Evolutionary conservation across 2,797 vertebrate genomes (phyloP).

Genomic region (Chloroceryle inda): DNA sequence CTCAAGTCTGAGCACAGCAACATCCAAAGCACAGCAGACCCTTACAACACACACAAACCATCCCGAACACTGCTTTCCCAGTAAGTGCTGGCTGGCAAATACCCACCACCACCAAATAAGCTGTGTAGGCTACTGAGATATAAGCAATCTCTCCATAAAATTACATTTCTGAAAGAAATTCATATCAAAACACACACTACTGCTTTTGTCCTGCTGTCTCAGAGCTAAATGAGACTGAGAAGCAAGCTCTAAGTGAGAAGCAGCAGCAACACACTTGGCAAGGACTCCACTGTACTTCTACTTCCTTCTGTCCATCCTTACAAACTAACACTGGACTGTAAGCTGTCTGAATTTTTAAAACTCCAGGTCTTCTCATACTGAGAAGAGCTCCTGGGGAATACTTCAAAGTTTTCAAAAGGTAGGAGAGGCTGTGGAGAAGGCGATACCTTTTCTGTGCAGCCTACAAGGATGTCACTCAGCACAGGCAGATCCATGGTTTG

Average conservation of each 20-base stretch:
- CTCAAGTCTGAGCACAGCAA: neutral
- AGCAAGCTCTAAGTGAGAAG: neutral
- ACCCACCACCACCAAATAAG: neutral
- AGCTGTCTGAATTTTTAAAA: slow-evolving; percentile 8
- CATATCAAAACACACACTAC: neutral
- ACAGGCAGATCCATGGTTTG: neutral
- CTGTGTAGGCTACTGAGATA: neutral
- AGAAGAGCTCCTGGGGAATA: slow-evolving; percentile 25
- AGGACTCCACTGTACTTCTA: neutral
- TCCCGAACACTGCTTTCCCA: neutral
- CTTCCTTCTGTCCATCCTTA: neutral
- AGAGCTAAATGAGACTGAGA: neutral
- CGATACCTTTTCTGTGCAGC: neutral
- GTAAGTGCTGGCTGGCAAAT: neutral
- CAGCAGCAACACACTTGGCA: neutral
- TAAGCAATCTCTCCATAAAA: neutral
- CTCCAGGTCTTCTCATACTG: neutral
- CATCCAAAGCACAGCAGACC: neutral
- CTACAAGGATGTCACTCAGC: neutral
- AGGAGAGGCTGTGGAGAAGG: neutral
- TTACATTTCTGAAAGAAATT: neutral
- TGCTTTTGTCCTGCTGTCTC: neutral
- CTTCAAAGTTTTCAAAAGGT: slow-evolving; percentile 55
- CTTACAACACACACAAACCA: neutral
- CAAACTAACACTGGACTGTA: neutral